Evolutionary conservation across 92 coral and sea anemone genomes (phyloP).

Genomic region (Palythoa heliodiscus): DNA sequence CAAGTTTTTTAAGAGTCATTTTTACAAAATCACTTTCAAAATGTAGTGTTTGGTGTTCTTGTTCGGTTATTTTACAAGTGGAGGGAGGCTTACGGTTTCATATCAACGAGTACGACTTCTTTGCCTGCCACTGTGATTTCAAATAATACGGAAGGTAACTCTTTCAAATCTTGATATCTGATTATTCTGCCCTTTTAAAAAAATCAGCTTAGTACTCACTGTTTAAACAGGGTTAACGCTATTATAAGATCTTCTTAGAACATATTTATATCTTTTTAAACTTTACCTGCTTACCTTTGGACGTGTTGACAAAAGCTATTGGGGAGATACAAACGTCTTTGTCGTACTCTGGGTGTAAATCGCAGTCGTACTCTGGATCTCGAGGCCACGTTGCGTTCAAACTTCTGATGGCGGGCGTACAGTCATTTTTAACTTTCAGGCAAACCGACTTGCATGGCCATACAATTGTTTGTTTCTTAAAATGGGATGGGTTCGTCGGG

Average conservation of each 20-base stretch:
- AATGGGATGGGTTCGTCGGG: neutral
- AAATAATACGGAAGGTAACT: neutral
- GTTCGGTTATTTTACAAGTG: neutral
- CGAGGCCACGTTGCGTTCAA: conserved; percentile 39
- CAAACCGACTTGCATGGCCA: conserved; percentile 65
- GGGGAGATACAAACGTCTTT: conserved; percentile 57
- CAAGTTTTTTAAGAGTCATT: neutral
- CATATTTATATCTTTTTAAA: too few relatives aligned
- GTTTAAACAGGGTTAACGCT: neutral
- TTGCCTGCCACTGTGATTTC: neutral
- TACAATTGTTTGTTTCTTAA: neutral
- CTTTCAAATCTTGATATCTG: too few relatives aligned
- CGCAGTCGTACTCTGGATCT: conserved; percentile 40
- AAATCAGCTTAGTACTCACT: neutral
- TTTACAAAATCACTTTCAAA: neutral
- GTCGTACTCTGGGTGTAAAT: conserved; percentile 41
- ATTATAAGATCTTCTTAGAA: neutral
- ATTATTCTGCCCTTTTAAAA: too few relatives aligned
- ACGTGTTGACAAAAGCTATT: conserved; percentile 42
- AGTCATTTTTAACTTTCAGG: conserved; percentile 54
- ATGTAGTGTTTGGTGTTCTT: neutral
- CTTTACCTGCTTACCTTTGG: neutral
- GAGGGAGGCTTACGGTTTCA: neutral
- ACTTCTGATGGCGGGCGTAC: conserved; percentile 38
- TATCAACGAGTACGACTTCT: neutral